Evolutionary conservation across 2,113 vertebrate species (phyloP).

Genomic region (Apteryx mantelli): DNA sequence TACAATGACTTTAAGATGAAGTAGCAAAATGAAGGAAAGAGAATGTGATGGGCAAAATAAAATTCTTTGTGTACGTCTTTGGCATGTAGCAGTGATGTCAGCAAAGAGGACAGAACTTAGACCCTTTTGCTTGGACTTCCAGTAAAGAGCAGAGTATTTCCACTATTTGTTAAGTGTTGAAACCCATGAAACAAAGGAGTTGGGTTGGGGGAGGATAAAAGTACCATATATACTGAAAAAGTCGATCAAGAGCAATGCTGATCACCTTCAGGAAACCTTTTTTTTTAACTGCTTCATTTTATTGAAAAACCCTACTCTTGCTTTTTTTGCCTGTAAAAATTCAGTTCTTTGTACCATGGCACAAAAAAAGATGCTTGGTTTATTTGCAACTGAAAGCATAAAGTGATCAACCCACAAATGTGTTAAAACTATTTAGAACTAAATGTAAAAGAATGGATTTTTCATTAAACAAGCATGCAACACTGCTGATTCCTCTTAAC

Average conservation of each 20-base stretch:
- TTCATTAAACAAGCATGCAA: neutral
- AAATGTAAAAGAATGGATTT: neutral
- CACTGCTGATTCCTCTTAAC: constrained; percentile 12
- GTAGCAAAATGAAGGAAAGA: neutral
- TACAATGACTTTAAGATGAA: neutral
- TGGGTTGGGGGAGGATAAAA: neutral
- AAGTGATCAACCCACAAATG: neutral
- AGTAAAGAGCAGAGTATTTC: neutral
- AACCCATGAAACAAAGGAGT: neutral
- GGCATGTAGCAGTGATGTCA: neutral
- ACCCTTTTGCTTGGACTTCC: neutral
- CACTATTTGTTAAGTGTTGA: neutral
- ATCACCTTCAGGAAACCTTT: neutral
- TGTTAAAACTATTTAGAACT: neutral
- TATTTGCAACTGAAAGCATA: neutral
- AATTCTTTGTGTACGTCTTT: neutral
- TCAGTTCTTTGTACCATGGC: neutral
- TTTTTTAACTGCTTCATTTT: neutral
- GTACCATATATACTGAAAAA: neutral
- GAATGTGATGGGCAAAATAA: neutral
- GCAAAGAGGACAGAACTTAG: neutral
- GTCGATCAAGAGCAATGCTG: neutral
- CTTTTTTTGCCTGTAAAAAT: neutral
- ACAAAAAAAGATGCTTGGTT: neutral
- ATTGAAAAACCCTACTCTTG: neutral